A percentile compares a stretch with the other conserved stretches of the same genome.
Evolutionary conservation across 2,797 vertebrate species (phyloP).

Genomic region (Paguma larvata): DNA sequence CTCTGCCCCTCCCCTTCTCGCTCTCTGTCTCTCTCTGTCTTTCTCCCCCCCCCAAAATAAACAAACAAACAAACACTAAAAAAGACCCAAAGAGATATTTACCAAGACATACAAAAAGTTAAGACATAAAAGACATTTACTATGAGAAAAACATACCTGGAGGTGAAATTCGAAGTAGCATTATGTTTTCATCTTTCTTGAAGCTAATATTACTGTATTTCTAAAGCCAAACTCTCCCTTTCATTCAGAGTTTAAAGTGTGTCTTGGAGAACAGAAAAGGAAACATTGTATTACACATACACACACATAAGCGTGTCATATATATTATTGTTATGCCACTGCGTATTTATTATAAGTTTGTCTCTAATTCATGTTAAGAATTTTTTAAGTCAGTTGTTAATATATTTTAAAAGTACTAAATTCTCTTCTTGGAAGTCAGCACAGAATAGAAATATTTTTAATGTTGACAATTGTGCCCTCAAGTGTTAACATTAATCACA

Average conservation of each 20-base stretch:
- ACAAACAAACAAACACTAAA: too few relatives aligned
- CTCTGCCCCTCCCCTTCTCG: too few relatives aligned
- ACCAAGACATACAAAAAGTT: not conserved
- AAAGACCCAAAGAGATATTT: not conserved
- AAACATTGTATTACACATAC: not conserved
- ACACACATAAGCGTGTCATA: accelerated
- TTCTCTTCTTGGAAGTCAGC: slow-evolving; percentile 49
- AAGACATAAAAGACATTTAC: not conserved
- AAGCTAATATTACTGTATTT: not conserved
- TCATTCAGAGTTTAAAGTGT: not conserved
- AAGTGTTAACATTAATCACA: slow-evolving; percentile 77
- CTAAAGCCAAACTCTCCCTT: not conserved
- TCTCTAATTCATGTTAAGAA: not conserved
- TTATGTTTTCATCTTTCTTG: not conserved
- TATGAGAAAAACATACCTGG: not conserved
- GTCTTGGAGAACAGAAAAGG: not conserved
- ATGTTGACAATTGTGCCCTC: slow-evolving; percentile 77
- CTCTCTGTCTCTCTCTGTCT: too few relatives aligned
- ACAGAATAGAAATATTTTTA: slow-evolving; percentile 39
- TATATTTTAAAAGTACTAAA: not conserved
- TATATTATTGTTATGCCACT: not conserved
- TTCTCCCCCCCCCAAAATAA: too few relatives aligned
- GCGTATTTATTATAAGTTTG: not conserved
- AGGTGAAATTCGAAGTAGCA: not conserved
- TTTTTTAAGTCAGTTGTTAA: not conserved